Evolutionary conservation across 2,888 invertebrate species (phyloP), one percentile per base, ranked within the genome.

Genomic region (Troides helena): DNA sequence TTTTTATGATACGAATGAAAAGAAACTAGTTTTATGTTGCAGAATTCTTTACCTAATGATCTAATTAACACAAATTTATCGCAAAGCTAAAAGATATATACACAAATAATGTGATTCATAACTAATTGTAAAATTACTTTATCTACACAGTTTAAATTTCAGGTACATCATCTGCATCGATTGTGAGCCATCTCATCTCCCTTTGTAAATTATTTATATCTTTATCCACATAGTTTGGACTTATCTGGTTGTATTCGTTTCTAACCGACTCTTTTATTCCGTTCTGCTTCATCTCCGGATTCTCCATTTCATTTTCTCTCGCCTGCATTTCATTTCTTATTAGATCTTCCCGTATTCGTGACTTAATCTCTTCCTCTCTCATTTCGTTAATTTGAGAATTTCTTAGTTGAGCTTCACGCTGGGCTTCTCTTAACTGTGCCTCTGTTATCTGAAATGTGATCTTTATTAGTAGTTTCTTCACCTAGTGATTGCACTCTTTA

Each of bases 141-240:
- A 50, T 50, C 17, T 17, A 50, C 17, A 4, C 17, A 17, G 50
- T 18, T 50, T 50, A 18, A 60, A 65, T 65, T 12, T 58, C 65
- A 58, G 58, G 25, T 4, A 53, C 61, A 53, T 74, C 72, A 43
- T 74, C 72, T 18, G 63, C 73, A n/a, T 74, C 69, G 23, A 73
- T 67, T 2, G 74, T 74, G 6, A 76, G 68, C 76, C 76, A 76
- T 63, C 71, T 67, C 46, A 76, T 59, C 56, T 74, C 73, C 1
- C 71, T 66, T 6, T 72, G 71, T 17, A 74, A 63, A 30, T 73
- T 74, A 53, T 74, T 72, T 39, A 72, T 23, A 3, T 72, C 65
- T 50, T 71, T 74, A 23, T 73, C 71, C 17, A 70, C 69, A 0
- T 67, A 59, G 57, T 69, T 71, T 23, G 62, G 21, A n/a, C 72